Percentiles rank a stretch among this genome's conserved stretches.
These are phyloP conservation scores for Aphelenchoides besseyi DNA, from an alignment of 1,140 invertebrate genomes.

Conservation along the genomic window DNA sequence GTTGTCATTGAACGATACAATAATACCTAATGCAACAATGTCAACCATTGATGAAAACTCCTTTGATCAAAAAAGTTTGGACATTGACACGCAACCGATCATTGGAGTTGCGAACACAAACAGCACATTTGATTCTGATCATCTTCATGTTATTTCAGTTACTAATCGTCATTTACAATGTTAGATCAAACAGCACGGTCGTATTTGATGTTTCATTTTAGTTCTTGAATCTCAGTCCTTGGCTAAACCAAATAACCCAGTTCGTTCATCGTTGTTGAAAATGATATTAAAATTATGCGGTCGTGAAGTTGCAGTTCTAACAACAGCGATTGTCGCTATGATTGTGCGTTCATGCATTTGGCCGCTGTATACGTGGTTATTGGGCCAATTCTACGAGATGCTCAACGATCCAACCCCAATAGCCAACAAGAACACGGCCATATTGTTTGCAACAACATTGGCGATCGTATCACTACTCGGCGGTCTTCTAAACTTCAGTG, in stretches of 20 bases:
- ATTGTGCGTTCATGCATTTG: background rate
- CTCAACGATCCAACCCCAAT: background rate
- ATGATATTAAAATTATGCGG: slow-evolving; percentile 65
- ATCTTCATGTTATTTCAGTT: no score
- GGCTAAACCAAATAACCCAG: slow-evolving; percentile 64
- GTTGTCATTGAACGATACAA: background rate
- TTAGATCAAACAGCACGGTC: no score
- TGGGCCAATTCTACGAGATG: background rate
- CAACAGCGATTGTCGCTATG: background rate
- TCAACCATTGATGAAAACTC: no score
- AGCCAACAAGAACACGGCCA: background rate
- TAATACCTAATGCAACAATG: background rate
- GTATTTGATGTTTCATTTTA: no score
- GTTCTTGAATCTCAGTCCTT: slow-evolving; percentile 22
- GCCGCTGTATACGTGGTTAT: background rate
- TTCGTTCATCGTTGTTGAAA: slow-evolving; percentile 83
- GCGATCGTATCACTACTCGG: background rate
- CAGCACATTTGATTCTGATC: no score
- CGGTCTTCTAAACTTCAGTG: background rate
- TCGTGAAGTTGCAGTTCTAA: background rate
- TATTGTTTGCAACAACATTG: background rate
- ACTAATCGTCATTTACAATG: no score
- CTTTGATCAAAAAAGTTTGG: no score
- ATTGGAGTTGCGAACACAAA: no score
- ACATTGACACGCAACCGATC: no score